Evolutionary conservation across 2,113 vertebrate species (phyloP), one percentile per base, ranked within the genome.

Genomic region (Paramisgurnus dabryanus): DNA sequence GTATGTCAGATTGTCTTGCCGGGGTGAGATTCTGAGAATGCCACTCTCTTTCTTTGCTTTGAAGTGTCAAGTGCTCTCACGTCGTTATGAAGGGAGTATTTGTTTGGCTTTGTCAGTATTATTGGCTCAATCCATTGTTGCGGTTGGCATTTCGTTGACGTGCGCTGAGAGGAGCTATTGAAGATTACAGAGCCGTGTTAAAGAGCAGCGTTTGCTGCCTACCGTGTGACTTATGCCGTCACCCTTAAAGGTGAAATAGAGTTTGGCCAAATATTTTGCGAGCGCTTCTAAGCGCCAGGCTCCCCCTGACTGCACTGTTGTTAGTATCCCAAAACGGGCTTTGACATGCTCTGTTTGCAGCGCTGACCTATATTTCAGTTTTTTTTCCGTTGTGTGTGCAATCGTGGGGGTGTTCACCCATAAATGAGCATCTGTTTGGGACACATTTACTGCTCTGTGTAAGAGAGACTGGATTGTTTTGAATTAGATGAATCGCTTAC

Each of bases 81-180:
- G 34, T 47, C 12, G 13, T 75, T 64, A 64, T 50, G 11, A 63
- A 34, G 22, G 47, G 73, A 64, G 43, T 75, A 49, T 64, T 64
- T 75, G 73, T 63, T 75, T 64, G 58, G 58, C 43, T 75, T 47
- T 75, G 73, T 75, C 73, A 75, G 73, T 75, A 39, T 75, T 64
- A 75, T 75, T 75, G 40, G 12, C 73, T 49, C 58, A 50, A 41
- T 75, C 58, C 41, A 75, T 75, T 50, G 73, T 64, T 75, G 73
- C 13, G 63, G 41, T 15, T 75, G 58, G 43, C 58, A 75, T 50
- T 49, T 75, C 4, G 13, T 22, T 50, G 43, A 75, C 58, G 17
- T 43, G 15, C 7, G 71, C 71, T 47, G 71, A 74, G 40, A 74
- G 57, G 18, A 5, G 7, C 73, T 13, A 64, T 75, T 75, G 72